Base-by-base conservation (phyloP, 2,888 invertebrate genomes). In the Caenorhabditis auriculariae region DNA sequence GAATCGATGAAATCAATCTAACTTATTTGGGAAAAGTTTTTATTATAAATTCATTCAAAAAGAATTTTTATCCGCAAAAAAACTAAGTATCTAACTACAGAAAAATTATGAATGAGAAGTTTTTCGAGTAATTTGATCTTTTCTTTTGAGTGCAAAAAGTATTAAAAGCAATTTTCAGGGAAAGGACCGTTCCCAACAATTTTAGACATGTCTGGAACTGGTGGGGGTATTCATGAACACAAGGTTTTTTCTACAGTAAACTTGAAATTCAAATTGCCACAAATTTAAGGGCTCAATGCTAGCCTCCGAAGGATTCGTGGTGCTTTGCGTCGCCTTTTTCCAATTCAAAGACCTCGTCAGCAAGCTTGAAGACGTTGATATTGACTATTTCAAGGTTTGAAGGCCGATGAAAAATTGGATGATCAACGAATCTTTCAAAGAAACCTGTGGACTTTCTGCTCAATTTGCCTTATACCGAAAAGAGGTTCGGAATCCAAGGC, bases 221-320 rank as follows among this genome's bases (percentile, higher is more conserved):
- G 68, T 5, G 68, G 68, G 5, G 64, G 64, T 0, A 39, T 68
- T 12, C 64, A 63, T 26, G 68, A 68, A 51, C 68, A 65, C 21
- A 65, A 62, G 39, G 43, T 17, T 38, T 41, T 9, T 41, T 9
- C 9, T 35, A 12, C 12, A 35, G 12, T 35, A 12, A 35, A 35
- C 15, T 35, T 12, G 15, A 35, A 42, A 9, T 35, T 9, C n/a
- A 35, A 15, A 35, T 35, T 12, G 24, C 21, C 21, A 15, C 5
- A 42, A 12, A 19, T 5, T 15, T 3, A 6, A n/a, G 17, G 66
- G 63, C 12, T 56, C 62, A 28, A 55, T 63, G 53, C 44, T 68
- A 29, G 68, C 68, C 3, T 64, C 59, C 3, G 64, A 68, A 41
- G 68, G 68, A 9, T 68, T 68, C 35, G 64, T 64, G 12, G 64